A percentile compares a stretch with the other conserved stretches of the same genome.
These are phyloP conservation scores for Typhlichthys eigenmanni DNA, from an alignment of 2,797 vertebrate genomes.

Conservation along the genomic window DNA sequence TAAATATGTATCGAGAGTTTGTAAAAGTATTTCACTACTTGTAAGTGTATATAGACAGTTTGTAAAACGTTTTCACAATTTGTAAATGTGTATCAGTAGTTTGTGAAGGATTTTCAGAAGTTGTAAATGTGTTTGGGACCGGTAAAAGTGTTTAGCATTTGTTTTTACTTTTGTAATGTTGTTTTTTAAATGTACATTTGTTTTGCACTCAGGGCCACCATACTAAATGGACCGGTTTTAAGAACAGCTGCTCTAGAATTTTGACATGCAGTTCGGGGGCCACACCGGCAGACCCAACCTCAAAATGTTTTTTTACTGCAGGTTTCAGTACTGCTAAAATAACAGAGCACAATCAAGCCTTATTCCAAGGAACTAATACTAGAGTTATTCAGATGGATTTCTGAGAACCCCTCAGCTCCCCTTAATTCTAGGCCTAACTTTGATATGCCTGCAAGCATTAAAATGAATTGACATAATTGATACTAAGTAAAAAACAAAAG, in stretches of 20 bases:
- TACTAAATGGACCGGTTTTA: constrained; percentile 26
- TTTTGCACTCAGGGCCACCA: too few species aligned
- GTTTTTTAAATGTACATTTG: too few species aligned
- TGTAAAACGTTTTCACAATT: too few species aligned
- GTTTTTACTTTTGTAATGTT: too few species aligned
- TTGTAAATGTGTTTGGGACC: too few species aligned
- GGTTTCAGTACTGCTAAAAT: constrained; percentile 6
- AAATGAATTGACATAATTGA: constrained; percentile 8
- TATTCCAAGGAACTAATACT: constrained; percentile 1
- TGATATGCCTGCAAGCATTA: constrained; percentile 9
- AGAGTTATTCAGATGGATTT: neutral
- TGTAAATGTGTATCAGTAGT: too few species aligned
- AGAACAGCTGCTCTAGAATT: constrained; percentile 13
- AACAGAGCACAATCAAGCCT: neutral
- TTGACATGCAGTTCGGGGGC: constrained; percentile 6
- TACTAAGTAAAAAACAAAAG: constrained; percentile 10
- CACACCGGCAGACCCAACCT: constrained; percentile 1
- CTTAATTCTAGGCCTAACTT: neutral
- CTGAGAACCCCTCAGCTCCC: neutral
- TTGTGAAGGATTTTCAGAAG: too few species aligned
- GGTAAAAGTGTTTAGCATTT: constrained; percentile 21
- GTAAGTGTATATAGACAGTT: too few species aligned
- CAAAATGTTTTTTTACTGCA: constrained; percentile 6
- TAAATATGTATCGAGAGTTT: too few species aligned
- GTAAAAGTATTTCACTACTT: too few species aligned